Evolutionary conservation across 2,797 vertebrate species (phyloP).

Genomic region (Urocyon cinereoargenteus): DNA sequence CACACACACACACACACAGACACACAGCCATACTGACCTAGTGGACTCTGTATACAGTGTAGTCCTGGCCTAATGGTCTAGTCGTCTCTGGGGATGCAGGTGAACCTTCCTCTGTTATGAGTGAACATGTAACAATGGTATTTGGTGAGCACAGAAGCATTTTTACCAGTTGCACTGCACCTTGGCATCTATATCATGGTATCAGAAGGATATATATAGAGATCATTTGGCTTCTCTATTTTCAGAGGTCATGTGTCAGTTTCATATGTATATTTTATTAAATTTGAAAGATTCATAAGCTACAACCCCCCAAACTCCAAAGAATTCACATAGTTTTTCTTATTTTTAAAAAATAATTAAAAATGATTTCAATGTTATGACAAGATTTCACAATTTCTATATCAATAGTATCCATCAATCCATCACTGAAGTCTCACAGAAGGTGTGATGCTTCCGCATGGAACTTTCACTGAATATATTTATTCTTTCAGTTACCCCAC

Average conservation of each 20-base stretch:
- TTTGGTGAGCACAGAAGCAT: background rate
- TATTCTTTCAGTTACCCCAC: constrained; percentile 78
- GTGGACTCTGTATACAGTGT: background rate
- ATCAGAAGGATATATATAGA: constrained; percentile 31
- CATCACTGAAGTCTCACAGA: constrained; percentile 11
- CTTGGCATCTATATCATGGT: background rate
- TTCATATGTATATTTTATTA: constrained; percentile 40
- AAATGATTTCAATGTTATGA: constrained; percentile 34
- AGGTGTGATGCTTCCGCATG: background rate
- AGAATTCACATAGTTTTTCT: background rate
- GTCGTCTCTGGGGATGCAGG: background rate
- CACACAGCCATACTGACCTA: background rate
- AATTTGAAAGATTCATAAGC: constrained; percentile 14
- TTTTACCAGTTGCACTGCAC: constrained; percentile 2
- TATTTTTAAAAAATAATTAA: constrained; percentile 36
- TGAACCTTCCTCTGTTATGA: background rate
- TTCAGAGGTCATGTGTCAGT: constrained; percentile 67
- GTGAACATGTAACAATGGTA: background rate
- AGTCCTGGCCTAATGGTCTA: background rate
- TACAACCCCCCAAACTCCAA: background rate
- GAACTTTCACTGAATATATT: constrained; percentile 60
- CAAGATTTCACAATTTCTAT: background rate
- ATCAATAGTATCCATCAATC: constrained; percentile 20
- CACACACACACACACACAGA: background rate
- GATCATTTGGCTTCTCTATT: constrained; percentile 50